phyloP scores from a whole-genome alignment of 2,113 vertebrate species.

The Bothrops jararaca region DNA sequence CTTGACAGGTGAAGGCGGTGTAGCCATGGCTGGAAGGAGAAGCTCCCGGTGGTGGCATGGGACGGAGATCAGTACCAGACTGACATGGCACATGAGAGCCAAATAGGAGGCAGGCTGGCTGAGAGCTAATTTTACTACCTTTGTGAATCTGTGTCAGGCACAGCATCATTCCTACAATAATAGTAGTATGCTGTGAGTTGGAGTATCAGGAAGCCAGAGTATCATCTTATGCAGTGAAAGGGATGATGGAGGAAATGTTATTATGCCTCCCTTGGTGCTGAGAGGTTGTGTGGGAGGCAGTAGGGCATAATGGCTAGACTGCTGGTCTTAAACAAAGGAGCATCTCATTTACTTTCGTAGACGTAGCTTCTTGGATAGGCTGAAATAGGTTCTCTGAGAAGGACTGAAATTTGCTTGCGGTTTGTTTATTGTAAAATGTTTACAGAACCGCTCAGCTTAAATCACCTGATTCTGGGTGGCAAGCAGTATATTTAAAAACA shows the following conservation, averaged over 20 bases:
- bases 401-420: not conserved
- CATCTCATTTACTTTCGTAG: not conserved
- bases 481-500: not conserved
- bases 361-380: not conserved
- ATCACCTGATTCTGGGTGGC: not conserved
- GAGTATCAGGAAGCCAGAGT: not conserved
- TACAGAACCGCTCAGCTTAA: not conserved
- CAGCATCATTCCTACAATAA: not conserved
- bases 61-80: not conserved
- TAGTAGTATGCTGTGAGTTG: not conserved
- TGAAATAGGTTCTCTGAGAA: not conserved
- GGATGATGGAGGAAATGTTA: not conserved
- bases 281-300: not conserved
- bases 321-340: too few relatives aligned
- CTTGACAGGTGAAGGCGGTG: conserved; percentile 5
- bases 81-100: not conserved
- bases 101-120: not conserved
- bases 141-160: not conserved
- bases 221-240: not conserved
- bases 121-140: not conserved
- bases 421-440: not conserved
- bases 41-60: not conserved
- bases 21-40: not conserved
- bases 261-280: not conserved
- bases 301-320: not conserved